A percentile compares a stretch with the other conserved stretches of the same genome.
These are phyloP conservation scores for Polypedilum vanderplanki DNA, from an alignment of 1,140 invertebrate genomes.

Conservation along the genomic window DNA sequence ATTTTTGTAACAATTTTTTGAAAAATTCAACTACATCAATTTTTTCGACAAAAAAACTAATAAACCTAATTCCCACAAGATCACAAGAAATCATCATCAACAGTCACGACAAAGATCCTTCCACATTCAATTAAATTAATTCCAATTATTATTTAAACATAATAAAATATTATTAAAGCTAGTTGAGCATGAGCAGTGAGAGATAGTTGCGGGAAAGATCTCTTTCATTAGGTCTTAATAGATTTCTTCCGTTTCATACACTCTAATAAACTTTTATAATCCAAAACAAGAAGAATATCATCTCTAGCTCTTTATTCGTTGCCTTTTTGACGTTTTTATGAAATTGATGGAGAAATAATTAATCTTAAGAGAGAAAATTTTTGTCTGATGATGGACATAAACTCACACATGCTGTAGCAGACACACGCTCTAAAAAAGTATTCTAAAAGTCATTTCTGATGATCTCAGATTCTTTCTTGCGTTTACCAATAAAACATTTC, in stretches of 20 bases:
- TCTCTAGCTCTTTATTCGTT: no score
- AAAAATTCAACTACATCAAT: no score
- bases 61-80: no score
- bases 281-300: neutral
- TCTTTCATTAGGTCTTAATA: conserved; percentile 16
- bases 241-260: neutral
- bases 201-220: neutral
- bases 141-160: neutral
- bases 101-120: neutral
- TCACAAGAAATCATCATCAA: no score
- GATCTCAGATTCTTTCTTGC: neutral
- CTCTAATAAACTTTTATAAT: neutral
- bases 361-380: neutral
- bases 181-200: neutral
- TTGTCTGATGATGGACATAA: conserved; percentile 3
- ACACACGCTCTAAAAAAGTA: neutral
- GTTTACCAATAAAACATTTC: neutral
- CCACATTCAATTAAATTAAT: neutral
- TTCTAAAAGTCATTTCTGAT: conserved; percentile 9
- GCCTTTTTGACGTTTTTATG: neutral
- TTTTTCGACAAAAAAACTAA: no score
- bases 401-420: neutral
- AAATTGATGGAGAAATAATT: conserved; percentile 19
- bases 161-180: neutral
- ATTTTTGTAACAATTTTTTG: no score